Base-by-base conservation (phyloP, 2,113 vertebrate genomes). In the Cyanocitta stelleri region DNA sequence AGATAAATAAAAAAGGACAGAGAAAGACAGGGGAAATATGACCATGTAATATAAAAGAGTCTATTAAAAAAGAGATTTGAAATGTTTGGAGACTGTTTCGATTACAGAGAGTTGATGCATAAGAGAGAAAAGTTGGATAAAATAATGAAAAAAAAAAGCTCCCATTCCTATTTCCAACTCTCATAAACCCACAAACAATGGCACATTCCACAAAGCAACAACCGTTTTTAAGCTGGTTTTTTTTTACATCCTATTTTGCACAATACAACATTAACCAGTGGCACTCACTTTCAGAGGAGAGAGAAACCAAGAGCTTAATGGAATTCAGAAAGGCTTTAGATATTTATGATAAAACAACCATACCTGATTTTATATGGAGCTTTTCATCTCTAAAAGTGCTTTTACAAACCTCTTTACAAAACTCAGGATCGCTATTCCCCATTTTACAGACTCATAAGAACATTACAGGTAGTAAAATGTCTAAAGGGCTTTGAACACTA, bases 391-490 rank as follows among this genome's bases (percentile, higher is more conserved):
- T 86, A 88, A 54, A 93, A 86, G 68, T 71, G 71, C 75, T 96
- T 95, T 94, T 83, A 87, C 71, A 85, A 90, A 94, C 58, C 82
- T 90, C 67, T 96, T 88, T 67, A 96, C 43, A 91, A 87, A 95
- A 94, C 63, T 93, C 63, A 63, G 75, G 32, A 94, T 83, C 0
- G 0, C 64, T 86, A 35, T 56, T 63, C 81, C 67, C 35, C 63
- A 75, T 93, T 95, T 91, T 91, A 95, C 56, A 90, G 68, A 88
- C 63, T 90, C 72, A 13, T 59, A 91, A 94, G 72, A 91, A 90
- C 64, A 88, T 80, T 80, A 76, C 12, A 1, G 62, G 29, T 77
- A 94, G 92, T 91, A 95, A 91, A 95, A 77, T 41, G 43, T 80
- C 88, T 94, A 67, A 94, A 90, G 59, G 37, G 44, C 30, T 96